Evolutionary conservation across 2,797 vertebrate genomes (phyloP), one percentile per base, ranked within the genome.

Genomic region (Eidolon dupreanum): DNA sequence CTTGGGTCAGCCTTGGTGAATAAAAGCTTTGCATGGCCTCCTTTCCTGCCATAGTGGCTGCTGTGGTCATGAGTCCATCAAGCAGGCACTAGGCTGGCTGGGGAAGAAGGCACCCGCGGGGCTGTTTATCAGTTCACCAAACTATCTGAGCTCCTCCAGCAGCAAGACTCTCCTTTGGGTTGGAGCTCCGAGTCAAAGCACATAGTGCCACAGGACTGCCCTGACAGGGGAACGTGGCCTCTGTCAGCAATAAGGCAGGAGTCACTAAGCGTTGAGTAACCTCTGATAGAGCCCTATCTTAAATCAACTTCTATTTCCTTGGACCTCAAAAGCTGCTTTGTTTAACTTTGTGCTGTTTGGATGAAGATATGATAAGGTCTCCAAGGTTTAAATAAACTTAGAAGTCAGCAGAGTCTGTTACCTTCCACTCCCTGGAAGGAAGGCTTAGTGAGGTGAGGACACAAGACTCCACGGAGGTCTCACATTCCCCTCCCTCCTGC

Each of bases 361-460:
- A 31, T 82, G 89, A 88, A 97, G 95, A 77, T 16, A 94, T 92
- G 97, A 97, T 98, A 98, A 97, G 92, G 73, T 3, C 12, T 74
- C 22, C 74, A 96, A 77, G 93, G 94, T 94, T 94, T 98, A 98
- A 96, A 96, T 97, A 97, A 97, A 97, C 95, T 93, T 57, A 7
- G 36, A 93, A 94, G 57, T 82, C 65, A 86, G 49, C 5, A 13
- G 36, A 87, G 11, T 33, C 16, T 65, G 24, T 24, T 49, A 41
- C n/a, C 36, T 16, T 74, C 51, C 13, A 1, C 57, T 28, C 49
- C 22, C 1, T 28, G 20, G 8, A n/a, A 87, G 15, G 19, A 24
- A 38, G 20, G 31, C 8, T 66, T 46, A 61, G 49, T 1, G 33
- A 61, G 8, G 17, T 4, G 28, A 79, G 10, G 31, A 41, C 38